phyloP scores from a whole-genome alignment of 2,888 invertebrate species.

The Anoplius nigerrimus region DNA sequence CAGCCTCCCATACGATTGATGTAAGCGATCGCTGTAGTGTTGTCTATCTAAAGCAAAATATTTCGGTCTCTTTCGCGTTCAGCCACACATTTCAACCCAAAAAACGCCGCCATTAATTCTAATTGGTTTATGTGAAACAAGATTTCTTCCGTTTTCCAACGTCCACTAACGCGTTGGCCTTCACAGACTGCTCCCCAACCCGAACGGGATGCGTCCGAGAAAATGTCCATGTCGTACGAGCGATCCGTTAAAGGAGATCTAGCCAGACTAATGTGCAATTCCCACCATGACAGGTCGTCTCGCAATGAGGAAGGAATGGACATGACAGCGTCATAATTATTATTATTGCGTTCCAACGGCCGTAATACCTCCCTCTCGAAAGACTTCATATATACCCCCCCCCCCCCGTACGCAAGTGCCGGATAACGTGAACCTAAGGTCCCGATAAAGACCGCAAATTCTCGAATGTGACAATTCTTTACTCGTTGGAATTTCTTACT shows the following conservation, averaged over 20 bases:
- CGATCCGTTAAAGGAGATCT: background rate
- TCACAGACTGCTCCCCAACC: slow-evolving; percentile 14
- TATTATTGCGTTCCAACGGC: background rate
- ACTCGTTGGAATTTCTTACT: background rate
- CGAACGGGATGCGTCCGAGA: slow-evolving; percentile 16
- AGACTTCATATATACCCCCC: slow-evolving; percentile 7
- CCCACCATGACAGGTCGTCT: slow-evolving; percentile 13
- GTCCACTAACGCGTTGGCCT: background rate
- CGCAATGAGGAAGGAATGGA: background rate
- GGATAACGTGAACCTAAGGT: slow-evolving; percentile 6
- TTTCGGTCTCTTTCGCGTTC: background rate
- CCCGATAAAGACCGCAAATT: slow-evolving; percentile 13
- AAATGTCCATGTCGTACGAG: slow-evolving; percentile 8
- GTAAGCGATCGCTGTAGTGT: slow-evolving; percentile 22
- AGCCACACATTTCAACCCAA: slow-evolving; percentile 19
- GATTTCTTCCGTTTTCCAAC: slow-evolving; percentile 15
- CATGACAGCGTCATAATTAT: slow-evolving; percentile 6
- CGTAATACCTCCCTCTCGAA: slow-evolving; percentile 8
- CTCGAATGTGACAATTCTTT: slow-evolving; percentile 11
- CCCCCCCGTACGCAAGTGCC: slow-evolving; percentile 6
- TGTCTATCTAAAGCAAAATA: slow-evolving; percentile 19
- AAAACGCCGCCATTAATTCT: slow-evolving; percentile 13
- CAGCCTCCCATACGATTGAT: slow-evolving; percentile 15
- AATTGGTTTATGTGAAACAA: slow-evolving; percentile 16
- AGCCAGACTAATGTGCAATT: background rate